A percentile compares a stretch with the other conserved stretches of the same genome.
These are phyloP conservation scores for Merodon equestris DNA, from an alignment of 2,888 invertebrate genomes.

Conservation along the genomic window DNA sequence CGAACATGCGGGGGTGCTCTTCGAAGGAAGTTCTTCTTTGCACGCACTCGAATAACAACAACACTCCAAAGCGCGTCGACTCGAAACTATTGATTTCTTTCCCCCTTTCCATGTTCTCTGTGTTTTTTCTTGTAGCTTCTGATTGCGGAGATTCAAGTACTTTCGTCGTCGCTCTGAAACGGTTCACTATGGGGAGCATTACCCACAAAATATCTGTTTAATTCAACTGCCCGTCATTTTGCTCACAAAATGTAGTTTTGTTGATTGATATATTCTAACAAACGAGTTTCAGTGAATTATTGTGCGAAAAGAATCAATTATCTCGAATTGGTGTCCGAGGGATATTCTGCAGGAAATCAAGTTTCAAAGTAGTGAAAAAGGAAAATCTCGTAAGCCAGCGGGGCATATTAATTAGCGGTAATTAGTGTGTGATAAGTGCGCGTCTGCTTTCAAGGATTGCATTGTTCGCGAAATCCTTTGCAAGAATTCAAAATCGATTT, in stretches of 20 bases:
- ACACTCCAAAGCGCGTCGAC: constrained; percentile 59
- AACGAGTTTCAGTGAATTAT: constrained; percentile 10
- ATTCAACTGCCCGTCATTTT: constrained; percentile 36
- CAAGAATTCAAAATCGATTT: constrained; percentile 34
- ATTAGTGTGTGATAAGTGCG: neutral
- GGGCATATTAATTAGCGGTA: constrained; percentile 7
- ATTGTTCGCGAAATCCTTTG: neutral
- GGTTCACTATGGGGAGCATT: constrained; percentile 57
- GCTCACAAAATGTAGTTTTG: constrained; percentile 53
- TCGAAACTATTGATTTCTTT: constrained; percentile 59
- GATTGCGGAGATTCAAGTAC: constrained; percentile 60
- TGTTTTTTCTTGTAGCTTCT: constrained; percentile 12
- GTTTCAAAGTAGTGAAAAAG: constrained; percentile 10
- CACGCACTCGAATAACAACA: constrained; percentile 58
- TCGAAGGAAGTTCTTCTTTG: constrained; percentile 8
- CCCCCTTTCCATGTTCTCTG: too few species aligned
- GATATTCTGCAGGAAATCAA: neutral
- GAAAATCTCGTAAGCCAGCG: constrained; percentile 21
- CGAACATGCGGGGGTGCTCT: constrained; percentile 23
- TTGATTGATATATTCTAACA: constrained; percentile 12
- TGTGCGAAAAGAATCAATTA: neutral
- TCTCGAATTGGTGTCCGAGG: neutral
- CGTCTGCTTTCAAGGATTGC: too few species aligned
- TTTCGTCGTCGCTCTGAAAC: constrained; percentile 49
- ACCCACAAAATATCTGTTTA: constrained; percentile 21